A percentile compares a stretch with the other conserved stretches of the same genome.
phyloP scores from a whole-genome alignment of 2,797 vertebrate species.

The Sebastes oblongus region DNA sequence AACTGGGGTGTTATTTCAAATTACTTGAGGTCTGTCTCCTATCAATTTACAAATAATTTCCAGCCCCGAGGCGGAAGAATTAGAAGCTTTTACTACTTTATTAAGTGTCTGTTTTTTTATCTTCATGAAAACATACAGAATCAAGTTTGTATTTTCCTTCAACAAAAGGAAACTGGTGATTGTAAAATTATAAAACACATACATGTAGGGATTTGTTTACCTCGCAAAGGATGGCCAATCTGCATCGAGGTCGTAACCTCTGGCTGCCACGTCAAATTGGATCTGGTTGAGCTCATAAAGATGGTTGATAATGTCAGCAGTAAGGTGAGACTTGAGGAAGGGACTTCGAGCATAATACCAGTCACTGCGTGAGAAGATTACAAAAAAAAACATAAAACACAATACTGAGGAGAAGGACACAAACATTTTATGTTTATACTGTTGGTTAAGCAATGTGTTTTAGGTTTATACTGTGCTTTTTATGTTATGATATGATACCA shows the following conservation, averaged over 20 bases:
- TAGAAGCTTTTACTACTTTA: background rate
- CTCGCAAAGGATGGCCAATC: conserved; percentile 95
- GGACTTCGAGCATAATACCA: conserved; percentile 98
- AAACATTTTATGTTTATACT: background rate
- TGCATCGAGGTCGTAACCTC: conserved; percentile 94
- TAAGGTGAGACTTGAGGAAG: conserved; percentile 91
- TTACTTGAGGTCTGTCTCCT: background rate
- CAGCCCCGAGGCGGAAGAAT: background rate
- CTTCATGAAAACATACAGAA: background rate
- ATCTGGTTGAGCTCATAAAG: conserved; percentile 96
- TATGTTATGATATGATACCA: background rate
- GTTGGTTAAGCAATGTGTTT: background rate
- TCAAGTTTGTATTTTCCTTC: background rate
- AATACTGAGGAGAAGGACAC: background rate
- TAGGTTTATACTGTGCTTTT: background rate
- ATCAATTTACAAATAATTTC: conserved; percentile 11
- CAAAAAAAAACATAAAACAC: conserved; percentile 3
- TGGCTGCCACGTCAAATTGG: conserved; percentile 93
- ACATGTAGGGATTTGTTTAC: conserved; percentile 68
- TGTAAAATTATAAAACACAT: background rate
- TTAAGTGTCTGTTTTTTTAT: background rate
- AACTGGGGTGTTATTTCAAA: conserved; percentile 4
- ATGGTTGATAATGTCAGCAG: conserved; percentile 90
- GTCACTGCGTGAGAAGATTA: conserved; percentile 80
- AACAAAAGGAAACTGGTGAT: background rate